Evolutionary conservation across 1,140 invertebrate genomes (phyloP), one percentile per base, ranked within the genome.

Genomic region (Drosophila takahashii): DNA sequence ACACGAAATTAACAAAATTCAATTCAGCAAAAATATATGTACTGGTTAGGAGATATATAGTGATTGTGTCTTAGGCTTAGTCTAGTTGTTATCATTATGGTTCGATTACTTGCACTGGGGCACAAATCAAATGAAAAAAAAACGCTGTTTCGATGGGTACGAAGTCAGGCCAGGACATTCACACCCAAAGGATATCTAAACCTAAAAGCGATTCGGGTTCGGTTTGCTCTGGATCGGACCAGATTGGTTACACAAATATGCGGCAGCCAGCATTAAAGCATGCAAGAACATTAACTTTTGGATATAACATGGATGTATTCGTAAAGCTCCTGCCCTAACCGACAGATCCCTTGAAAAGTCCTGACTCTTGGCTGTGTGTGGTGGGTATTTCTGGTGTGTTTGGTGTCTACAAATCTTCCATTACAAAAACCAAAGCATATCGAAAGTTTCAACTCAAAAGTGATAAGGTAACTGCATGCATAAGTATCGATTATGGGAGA

Each of bases 241-340:
- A 22, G 48, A 37, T 36, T 48, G 51, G 41, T 70, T 70, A 71
- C 51, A 70, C 45, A 69, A 69, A 78, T 79, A 81, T 84, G 85
- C 77, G 70, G 79, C 90, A 91, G 90, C 86, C 90, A 91, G 81
- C 79, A 90, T 79, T 80, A 79, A 67, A 72, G 67, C 90, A 91
- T 91, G 90, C 90, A 91, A 79, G 71, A 85, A 76, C 64, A 60
- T 52, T 53, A 41, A 69, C 50, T 50, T 48, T 54, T 58, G 60
- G 53, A 53, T 79, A 69, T 36, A 56, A 11, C 36, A 53, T 61
- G 39, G 54, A 36, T 77, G 36, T 52, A 42, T 62, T 66, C 1
- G 26, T 16, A 32, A 62, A 22, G 50, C 41, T 70, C 52, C 47
- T 54, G 29, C 13, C 22, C 67, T 71, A 70, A 57, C 27, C 64